Base-by-base conservation (phyloP, 1,140 invertebrate species). In the Mesaphorura yosii region DNA sequence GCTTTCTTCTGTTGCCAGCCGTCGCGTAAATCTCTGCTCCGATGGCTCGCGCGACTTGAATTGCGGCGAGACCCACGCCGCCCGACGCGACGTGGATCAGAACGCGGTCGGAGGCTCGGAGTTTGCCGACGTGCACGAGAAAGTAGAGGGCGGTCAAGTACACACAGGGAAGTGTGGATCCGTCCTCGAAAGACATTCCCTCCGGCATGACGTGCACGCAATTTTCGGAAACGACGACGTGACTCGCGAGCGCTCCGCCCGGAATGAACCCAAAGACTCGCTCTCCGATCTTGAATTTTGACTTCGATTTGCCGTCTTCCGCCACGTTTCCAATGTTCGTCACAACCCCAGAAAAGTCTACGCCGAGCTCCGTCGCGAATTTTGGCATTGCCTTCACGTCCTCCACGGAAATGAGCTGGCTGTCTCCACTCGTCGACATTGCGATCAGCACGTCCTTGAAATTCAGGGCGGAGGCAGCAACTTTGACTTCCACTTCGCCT, bases 1-100 rank as follows among this genome's bases (percentile, higher is more conserved):
- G 1, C 38, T 58, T 58, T 12, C 57, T 25, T 45, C 29, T 19
- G 37, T 44, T 54, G 20, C 57, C 57, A 1, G 57, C 57, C 4
- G 57, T 58, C 1, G 51, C 57, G 7, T 53, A 45, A 1, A 58
- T 49, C 12, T 44, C 40, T 1, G 31, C 52, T 1, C 70, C 77
- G 45, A 64, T 53, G 40, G 25, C 64, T 62, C 65, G 69, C 1
- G 73, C 76, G 3, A 81, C 67, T 64, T 82, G 79, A 20, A 74
- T 67, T 39, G 73, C 69, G 14, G 78, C 78, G 25, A 76, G 55
- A 1, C 79, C 79, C 26, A 81, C 78, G 15, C 70, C 74, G 31
- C 79, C 79, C 67, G 75, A 78, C 12, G 76, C 78, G 44, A 79
- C 79, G 66, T 81, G 79, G 39, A 81, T 66, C 2, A 81, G 64